These are phyloP conservation scores for Panulirus ornatus DNA, from an alignment of 1,140 invertebrate species.

Conservation along the genomic window DNA sequence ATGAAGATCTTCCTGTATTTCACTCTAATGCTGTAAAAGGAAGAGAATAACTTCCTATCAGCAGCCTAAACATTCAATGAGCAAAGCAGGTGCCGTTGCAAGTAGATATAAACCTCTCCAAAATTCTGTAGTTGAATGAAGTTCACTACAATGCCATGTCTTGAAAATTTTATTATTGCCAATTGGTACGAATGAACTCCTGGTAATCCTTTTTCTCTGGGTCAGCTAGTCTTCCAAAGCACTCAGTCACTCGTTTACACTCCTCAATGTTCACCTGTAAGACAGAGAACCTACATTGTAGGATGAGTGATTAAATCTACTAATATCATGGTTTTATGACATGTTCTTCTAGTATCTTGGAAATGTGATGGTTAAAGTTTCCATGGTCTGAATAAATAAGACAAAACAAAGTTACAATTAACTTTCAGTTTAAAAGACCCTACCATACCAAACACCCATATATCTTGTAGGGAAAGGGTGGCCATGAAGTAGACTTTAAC, in stretches of 20 bases:
- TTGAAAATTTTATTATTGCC: not conserved
- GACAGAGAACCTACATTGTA: not conserved
- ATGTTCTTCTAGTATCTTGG: not conserved
- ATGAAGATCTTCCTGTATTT: too few relatives aligned
- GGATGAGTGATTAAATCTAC: constrained; percentile 6
- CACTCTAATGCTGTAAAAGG: too few relatives aligned
- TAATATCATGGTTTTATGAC: not conserved
- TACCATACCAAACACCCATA: not conserved
- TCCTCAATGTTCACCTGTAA: constrained; percentile 63
- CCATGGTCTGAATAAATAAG: not conserved
- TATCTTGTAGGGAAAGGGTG: too few relatives aligned
- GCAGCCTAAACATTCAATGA: too few relatives aligned
- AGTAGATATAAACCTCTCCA: too few relatives aligned
- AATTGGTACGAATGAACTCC: not conserved
- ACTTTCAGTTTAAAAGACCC: not conserved
- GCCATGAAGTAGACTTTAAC: too few relatives aligned
- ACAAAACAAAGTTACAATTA: not conserved
- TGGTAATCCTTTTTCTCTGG: not conserved
- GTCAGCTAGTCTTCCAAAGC: not conserved
- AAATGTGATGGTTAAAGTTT: not conserved
- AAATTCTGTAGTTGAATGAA: too few relatives aligned
- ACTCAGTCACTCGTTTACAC: constrained; percentile 62
- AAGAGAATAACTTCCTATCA: too few relatives aligned
- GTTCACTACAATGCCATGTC: too few relatives aligned
- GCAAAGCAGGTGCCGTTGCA: too few relatives aligned